Evolutionary conservation across 2,797 vertebrate genomes (phyloP).

Genomic region (Galagoides demidoff): DNA sequence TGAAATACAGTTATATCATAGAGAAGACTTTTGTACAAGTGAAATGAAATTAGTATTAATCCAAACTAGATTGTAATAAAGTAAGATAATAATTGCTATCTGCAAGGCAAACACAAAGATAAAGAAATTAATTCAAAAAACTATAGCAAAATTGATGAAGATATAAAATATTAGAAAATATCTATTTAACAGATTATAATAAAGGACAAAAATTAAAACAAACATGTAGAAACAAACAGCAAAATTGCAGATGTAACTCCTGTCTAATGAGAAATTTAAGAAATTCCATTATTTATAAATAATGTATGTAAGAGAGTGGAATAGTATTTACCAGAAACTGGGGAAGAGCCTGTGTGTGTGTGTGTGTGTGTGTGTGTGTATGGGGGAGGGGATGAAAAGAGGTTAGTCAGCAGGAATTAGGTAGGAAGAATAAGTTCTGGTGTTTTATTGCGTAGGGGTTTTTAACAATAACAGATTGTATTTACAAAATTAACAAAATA

Average conservation of each 20-base stretch:
- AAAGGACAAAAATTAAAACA: not conserved
- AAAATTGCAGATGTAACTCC: not conserved
- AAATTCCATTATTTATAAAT: not conserved
- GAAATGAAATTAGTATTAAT: not conserved
- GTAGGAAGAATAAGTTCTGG: not conserved
- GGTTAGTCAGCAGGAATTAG: not conserved
- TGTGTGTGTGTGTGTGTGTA: too few species aligned
- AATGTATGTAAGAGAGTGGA: not conserved
- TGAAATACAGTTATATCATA: not conserved
- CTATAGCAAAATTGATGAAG: not conserved
- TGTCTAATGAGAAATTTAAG: not conserved
- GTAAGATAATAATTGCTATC: not conserved
- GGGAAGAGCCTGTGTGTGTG: not conserved
- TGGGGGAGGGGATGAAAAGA: not conserved
- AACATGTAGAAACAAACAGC: not conserved
- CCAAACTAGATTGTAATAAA: not conserved
- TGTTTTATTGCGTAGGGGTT: not conserved
- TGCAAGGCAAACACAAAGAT: not conserved
- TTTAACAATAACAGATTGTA: not conserved
- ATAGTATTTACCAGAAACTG: not conserved
- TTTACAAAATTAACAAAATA: not conserved
- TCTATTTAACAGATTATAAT: not conserved
- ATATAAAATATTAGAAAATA: not conserved
- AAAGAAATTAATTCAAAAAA: not conserved
- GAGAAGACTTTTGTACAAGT: not conserved